These are phyloP conservation scores for Rhabdophis nuchalis DNA, from an alignment of 2,797 vertebrate genomes.

Conservation along the genomic window DNA sequence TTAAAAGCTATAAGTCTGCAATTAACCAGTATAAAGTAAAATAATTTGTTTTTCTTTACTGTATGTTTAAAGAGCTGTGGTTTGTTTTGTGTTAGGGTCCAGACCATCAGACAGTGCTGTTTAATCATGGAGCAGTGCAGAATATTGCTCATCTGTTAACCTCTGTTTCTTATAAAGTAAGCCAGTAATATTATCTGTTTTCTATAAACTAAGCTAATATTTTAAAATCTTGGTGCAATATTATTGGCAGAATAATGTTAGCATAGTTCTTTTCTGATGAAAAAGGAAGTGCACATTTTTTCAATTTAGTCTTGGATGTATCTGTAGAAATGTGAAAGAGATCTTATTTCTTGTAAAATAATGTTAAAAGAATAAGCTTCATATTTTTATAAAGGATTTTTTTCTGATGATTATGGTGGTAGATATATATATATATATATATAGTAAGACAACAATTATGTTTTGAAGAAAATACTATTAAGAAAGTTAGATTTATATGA, in stretches of 20 bases:
- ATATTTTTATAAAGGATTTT: background rate
- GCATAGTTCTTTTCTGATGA: background rate
- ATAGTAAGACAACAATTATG: background rate
- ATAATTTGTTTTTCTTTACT: background rate
- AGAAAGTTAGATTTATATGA: background rate
- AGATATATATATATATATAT: too few relatives aligned
- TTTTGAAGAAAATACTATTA: background rate
- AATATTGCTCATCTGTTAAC: slow-evolving; percentile 92
- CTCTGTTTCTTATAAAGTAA: slow-evolving; percentile 91
- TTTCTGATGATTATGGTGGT: background rate
- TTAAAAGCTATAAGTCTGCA: slow-evolving; percentile 1
- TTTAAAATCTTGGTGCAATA: background rate
- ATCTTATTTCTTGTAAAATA: background rate
- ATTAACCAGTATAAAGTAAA: slow-evolving; percentile 18
- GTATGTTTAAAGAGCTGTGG: background rate
- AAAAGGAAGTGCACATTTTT: background rate
- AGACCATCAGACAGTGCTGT: slow-evolving; percentile 96
- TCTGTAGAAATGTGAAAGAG: background rate
- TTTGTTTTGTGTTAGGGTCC: slow-evolving; percentile 79
- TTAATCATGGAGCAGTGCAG: slow-evolving; percentile 94
- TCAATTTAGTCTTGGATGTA: background rate
- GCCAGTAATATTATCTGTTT: slow-evolving; percentile 36
- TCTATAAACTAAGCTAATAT: background rate
- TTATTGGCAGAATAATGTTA: background rate
- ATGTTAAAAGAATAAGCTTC: background rate